Base-by-base conservation (phyloP, 2,888 invertebrate species). In the Agonopterix alstromeriana region DNA sequence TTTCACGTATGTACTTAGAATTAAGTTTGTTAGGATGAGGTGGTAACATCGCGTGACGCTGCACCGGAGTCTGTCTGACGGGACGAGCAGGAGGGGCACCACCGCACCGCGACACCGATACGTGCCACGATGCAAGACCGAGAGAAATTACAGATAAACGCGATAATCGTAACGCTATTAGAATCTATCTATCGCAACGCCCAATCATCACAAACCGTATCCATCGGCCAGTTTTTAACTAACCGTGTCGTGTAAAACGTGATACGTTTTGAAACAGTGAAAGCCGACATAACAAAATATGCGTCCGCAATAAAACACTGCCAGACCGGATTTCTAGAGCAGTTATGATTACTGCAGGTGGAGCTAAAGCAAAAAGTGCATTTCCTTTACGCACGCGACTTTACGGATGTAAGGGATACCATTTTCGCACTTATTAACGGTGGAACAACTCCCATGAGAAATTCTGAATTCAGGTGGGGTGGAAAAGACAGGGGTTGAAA, bases 391-490 rank as follows among this genome's bases (percentile, higher is more conserved):
- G 53, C 51, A 60, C 55, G 48, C 52, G 47, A 50, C 48, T 48
- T 43, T 41, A 12, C 48, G 50, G 54, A 45, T 52, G 61, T 63
- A 57, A 65, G 64, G 66, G 57, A 61, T 59, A 63, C 48, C 63
- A 68, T 75, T 75, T 76, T 73, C 66, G 70, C 73, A 74, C 70
- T 78, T 82, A 80, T 76, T 75, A 74, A 78, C 70, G 65, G 62
- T 53, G 63, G 61, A 70, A 65, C 63, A 69, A 69, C 64, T 82
- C 84, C 85, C 85, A 73, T 60, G 85, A 80, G 85, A 81, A 80
- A 79, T 82, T 65, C 61, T 59, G 56, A 64, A 73, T 69, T 64
- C 79, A 79, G 74, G 76, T 75, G 64, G 80, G 82, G 82, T 68
- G 63, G 60, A 50, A 52, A 57, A 57, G 53, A 59, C 64, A 69